Percentiles rank a stretch among this genome's conserved stretches.
These are phyloP conservation scores for Amblyjoppa proteus DNA, from an alignment of 2,888 invertebrate species.

Conservation along the genomic window DNA sequence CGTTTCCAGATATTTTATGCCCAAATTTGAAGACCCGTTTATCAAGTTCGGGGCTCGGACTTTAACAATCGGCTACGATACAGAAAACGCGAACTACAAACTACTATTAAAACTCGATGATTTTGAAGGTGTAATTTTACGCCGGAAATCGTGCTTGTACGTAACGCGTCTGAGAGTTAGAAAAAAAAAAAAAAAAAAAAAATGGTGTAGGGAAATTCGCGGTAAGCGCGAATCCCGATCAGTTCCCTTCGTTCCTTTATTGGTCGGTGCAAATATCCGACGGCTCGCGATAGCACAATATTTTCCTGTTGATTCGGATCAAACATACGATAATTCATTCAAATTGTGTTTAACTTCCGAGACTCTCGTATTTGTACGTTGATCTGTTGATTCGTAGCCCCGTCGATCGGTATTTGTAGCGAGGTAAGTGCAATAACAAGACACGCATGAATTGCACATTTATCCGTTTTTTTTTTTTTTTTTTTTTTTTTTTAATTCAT, in stretches of 20 bases:
- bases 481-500: too few species aligned
- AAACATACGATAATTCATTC: neutral
- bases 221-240: neutral
- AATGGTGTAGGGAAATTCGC: neutral
- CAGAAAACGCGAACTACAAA: neutral
- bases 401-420: neutral
- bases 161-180: neutral
- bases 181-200: slow-evolving; percentile 1
- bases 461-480: neutral
- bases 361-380: neutral
- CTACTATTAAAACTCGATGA: neutral
- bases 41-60: neutral
- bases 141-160: neutral
- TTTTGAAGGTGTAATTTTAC: neutral
- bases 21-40: neutral
- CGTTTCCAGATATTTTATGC: neutral
- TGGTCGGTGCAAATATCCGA: neutral
- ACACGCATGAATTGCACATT: neutral
- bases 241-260: neutral
- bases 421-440: neutral
- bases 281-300: neutral
- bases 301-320: slow-evolving; percentile 8
- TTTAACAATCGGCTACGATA: neutral
- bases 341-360: neutral
- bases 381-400: neutral